phyloP scores from a whole-genome alignment of 2,888 invertebrate genomes.

The Phengaris alcon region DNA sequence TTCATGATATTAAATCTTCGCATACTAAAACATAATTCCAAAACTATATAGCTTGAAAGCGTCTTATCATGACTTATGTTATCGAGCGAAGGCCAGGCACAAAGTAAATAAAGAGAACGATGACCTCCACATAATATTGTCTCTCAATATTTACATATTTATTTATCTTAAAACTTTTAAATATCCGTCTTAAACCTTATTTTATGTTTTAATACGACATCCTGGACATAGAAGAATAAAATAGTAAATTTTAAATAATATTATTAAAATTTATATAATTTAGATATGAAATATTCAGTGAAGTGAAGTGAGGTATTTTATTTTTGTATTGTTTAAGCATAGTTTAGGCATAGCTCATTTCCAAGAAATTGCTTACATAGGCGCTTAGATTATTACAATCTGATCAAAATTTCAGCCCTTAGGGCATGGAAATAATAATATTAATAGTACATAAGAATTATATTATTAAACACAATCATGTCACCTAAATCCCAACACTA shows the following conservation, averaged over 20 bases:
- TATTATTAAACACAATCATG: too few species aligned
- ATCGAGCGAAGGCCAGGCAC: not conserved
- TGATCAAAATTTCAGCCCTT: too few species aligned
- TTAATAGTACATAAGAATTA: too few species aligned
- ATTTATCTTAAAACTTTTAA: not conserved
- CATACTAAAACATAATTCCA: not conserved
- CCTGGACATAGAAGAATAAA: not conserved
- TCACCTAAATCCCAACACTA: too few species aligned
- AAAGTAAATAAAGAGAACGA: not conserved
- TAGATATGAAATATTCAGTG: too few species aligned
- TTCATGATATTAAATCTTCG: not conserved
- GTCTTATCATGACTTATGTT: not conserved
- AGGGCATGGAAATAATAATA: too few species aligned
- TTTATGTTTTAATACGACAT: not conserved
- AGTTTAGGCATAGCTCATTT: too few species aligned
- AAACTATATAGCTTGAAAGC: not conserved
- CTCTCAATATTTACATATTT: conserved; percentile 4
- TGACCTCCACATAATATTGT: not conserved
- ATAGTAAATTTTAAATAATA: not conserved
- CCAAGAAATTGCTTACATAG: too few species aligned
- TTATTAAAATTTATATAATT: too few species aligned
- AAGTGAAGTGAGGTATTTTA: too few species aligned
- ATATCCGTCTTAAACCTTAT: not conserved
- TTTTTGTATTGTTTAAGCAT: too few species aligned
- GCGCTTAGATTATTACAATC: too few species aligned